Evolutionary conservation across 2,888 invertebrate species (phyloP).

Genomic region (Euzophera pinguis): DNA sequence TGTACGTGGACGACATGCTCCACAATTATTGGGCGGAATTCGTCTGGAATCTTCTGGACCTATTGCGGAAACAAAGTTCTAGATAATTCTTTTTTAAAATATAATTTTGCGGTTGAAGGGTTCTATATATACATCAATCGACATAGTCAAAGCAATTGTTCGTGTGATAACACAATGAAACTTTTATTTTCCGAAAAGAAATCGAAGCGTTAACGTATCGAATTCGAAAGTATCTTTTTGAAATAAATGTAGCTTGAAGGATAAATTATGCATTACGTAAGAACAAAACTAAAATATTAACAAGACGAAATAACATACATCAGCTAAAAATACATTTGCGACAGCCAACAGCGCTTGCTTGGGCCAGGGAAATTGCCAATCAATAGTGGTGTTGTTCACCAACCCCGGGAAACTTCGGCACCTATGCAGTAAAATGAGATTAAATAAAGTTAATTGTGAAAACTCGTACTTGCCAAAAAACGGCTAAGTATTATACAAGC

Average conservation of each 20-base stretch:
- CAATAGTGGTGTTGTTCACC: slow-evolving; percentile 94
- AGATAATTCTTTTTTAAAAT: background rate
- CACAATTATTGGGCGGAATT: slow-evolving; percentile 84
- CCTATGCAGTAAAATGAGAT: slow-evolving; percentile 34
- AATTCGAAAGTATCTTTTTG: too few relatives aligned
- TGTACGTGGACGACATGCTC: slow-evolving; percentile 94
- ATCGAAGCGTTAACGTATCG: too few relatives aligned
- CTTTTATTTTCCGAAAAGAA: too few relatives aligned
- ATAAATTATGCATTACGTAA: too few relatives aligned
- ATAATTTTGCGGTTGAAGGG: background rate
- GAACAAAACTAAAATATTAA: background rate
- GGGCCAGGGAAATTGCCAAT: slow-evolving; percentile 98
- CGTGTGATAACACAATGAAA: too few relatives aligned
- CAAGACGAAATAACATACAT: slow-evolving; percentile 75
- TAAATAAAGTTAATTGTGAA: too few relatives aligned
- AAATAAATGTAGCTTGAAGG: too few relatives aligned
- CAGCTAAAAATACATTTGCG: slow-evolving; percentile 89
- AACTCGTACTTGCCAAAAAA: too few relatives aligned
- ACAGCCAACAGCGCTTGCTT: slow-evolving; percentile 93
- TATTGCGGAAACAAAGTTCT: slow-evolving; percentile 34
- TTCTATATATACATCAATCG: background rate
- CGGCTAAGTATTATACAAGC: background rate
- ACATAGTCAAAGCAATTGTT: too few relatives aligned
- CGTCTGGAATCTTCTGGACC: slow-evolving; percentile 84
- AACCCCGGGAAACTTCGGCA: slow-evolving; percentile 95